phyloP scores from a whole-genome alignment of 2,113 vertebrate genomes.

The Salvelinus namaycush region DNA sequence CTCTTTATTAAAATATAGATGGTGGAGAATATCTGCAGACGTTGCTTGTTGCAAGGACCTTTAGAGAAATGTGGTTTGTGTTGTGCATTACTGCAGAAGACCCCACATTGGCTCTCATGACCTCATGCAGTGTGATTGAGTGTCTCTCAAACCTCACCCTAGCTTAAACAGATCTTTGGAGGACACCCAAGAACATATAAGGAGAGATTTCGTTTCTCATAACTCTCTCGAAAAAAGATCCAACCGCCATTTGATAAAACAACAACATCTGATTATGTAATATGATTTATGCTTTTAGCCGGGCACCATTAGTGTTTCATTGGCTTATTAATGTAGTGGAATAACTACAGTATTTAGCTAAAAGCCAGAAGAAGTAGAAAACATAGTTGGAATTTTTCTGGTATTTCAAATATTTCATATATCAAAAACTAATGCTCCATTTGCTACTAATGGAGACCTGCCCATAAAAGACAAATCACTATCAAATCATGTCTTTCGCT shows the following conservation, averaged over 20 bases:
- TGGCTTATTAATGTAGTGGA: background rate
- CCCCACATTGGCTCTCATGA: background rate
- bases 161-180: background rate
- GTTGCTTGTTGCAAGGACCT: slow-evolving; percentile 5
- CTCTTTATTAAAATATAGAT: background rate
- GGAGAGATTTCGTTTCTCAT: background rate
- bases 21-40: slow-evolving; percentile 1
- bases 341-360: background rate
- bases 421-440: background rate
- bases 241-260: background rate
- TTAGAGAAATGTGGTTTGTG: slow-evolving; percentile 35
- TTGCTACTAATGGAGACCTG: background rate
- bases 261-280: background rate
- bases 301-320: background rate
- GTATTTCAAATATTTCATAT: background rate
- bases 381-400: background rate
- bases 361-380: background rate
- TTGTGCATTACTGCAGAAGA: background rate
- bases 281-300: background rate
- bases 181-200: slow-evolving; percentile 18
- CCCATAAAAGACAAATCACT: background rate
- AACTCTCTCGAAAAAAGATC: background rate
- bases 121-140: slow-evolving; percentile 7
- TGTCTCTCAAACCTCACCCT: background rate
- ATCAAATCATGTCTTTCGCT: too few species aligned